These are phyloP conservation scores for Heliconius congener DNA, from an alignment of 1,140 invertebrate genomes.

Conservation along the genomic window DNA sequence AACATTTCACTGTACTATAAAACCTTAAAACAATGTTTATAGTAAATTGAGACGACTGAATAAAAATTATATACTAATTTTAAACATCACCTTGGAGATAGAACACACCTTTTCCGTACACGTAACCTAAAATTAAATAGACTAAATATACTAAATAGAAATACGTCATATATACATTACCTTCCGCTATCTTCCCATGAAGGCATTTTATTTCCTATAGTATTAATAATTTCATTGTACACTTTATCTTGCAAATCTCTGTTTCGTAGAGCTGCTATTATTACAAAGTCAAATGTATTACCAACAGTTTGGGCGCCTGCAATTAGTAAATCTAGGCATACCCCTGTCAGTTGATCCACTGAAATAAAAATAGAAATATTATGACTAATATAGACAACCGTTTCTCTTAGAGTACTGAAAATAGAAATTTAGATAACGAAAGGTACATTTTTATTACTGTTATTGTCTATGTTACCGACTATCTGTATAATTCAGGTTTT, in stretches of 20 bases:
- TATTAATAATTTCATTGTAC: constrained; percentile 84
- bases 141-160: neutral
- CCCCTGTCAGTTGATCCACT: constrained; percentile 86
- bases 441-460: no score
- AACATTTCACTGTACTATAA: neutral
- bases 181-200: constrained; percentile 58
- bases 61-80: no score
- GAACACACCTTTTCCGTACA: no score
- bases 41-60: no score
- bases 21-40: no score
- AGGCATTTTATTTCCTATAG: constrained; percentile 80
- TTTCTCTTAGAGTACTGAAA: no score
- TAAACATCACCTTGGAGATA: no score
- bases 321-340: constrained; percentile 87
- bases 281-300: constrained; percentile 85
- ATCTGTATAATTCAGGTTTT: no score
- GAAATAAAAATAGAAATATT: constrained; percentile 41
- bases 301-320: constrained; percentile 88
- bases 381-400: no score
- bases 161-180: constrained; percentile 42
- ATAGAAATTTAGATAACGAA: neutral
- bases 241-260: constrained; percentile 86
- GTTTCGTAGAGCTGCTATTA: constrained; percentile 85
- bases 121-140: no score
- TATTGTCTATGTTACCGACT: no score